A percentile compares a stretch with the other conserved stretches of the same genome.
These are phyloP conservation scores for Argentina silus DNA, from an alignment of 2,797 vertebrate genomes.

Conservation along the genomic window DNA sequence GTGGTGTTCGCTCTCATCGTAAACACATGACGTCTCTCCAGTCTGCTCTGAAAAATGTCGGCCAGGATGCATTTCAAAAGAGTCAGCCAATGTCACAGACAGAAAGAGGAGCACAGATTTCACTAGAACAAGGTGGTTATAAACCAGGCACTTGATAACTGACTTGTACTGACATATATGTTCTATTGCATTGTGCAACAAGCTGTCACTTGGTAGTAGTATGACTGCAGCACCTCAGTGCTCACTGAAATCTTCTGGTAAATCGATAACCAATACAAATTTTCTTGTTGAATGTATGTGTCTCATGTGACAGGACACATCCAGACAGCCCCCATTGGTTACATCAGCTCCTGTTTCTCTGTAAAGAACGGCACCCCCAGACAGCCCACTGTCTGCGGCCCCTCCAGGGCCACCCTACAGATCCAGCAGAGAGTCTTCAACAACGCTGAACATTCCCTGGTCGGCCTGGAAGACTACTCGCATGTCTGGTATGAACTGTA, in stretches of 20 bases:
- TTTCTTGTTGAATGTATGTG: not conserved
- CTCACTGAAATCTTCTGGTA: too few species aligned
- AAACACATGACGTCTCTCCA: conserved; percentile 74
- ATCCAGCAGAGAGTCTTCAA: conserved; percentile 84
- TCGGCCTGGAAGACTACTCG: conserved; percentile 87
- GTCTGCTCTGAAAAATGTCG: conserved; percentile 55
- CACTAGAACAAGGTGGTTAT: conserved; percentile 73
- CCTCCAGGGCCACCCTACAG: conserved; percentile 81
- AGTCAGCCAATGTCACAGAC: not conserved
- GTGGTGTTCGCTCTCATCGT: conserved; percentile 67
- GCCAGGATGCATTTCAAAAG: conserved; percentile 13
- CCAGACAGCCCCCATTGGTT: conserved; percentile 85
- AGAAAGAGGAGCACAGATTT: conserved; percentile 18
- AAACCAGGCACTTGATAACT: not conserved
- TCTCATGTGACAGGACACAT: conserved; percentile 74
- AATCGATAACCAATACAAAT: too few species aligned
- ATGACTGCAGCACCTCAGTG: not conserved
- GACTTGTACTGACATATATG: not conserved
- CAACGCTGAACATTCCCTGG: conserved; percentile 86
- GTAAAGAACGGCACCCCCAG: conserved; percentile 88
- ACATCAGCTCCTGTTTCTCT: conserved; percentile 86
- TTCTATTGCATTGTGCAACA: not conserved
- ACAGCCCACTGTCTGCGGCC: conserved; percentile 84
- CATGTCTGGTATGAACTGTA: conserved; percentile 86
- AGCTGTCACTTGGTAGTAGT: not conserved